Evolutionary conservation across 2,888 invertebrate genomes (phyloP).

Genomic region (Drosophila infuscata): DNA sequence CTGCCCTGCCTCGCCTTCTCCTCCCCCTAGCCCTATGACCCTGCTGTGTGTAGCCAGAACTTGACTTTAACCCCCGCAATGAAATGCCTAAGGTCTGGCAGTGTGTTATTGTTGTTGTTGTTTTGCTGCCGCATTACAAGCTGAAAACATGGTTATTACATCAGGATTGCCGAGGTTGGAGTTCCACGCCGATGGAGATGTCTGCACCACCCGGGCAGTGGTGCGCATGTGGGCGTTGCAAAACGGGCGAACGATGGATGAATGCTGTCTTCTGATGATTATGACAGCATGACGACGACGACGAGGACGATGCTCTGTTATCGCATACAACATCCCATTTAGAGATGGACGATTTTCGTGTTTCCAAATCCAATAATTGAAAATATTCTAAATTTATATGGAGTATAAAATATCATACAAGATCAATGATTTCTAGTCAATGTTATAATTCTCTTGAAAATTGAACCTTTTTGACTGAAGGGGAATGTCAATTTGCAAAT

Average conservation of each 20-base stretch:
- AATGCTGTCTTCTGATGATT: slow-evolving; percentile 79
- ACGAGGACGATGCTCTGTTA: slow-evolving; percentile 34
- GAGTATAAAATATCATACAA: background rate
- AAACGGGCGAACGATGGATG: slow-evolving; percentile 58
- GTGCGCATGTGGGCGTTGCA: slow-evolving; percentile 71
- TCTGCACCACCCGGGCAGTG: slow-evolving; percentile 16
- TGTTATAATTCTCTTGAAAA: background rate
- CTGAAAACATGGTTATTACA: slow-evolving; percentile 84
- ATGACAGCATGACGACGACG: slow-evolving; percentile 78
- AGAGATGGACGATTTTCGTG: slow-evolving; percentile 13
- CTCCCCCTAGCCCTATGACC: slow-evolving; percentile 13
- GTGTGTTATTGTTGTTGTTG: slow-evolving; percentile 33
- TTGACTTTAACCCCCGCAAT: slow-evolving; percentile 73
- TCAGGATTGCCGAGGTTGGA: slow-evolving; percentile 68
- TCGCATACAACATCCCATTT: slow-evolving; percentile 23
- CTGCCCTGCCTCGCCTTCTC: slow-evolving; percentile 8
- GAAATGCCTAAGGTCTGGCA: slow-evolving; percentile 46
- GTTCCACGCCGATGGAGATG: slow-evolving; percentile 48
- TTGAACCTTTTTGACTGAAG: too few species aligned
- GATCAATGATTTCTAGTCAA: background rate
- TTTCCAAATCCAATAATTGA: background rate
- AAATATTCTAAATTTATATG: background rate
- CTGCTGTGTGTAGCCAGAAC: slow-evolving; percentile 33
- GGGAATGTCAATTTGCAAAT: too few species aligned
- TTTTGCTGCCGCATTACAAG: slow-evolving; percentile 83